Base-by-base conservation (phyloP, 2,113 vertebrate species). In the Tetraodon nigroviridis region DNA sequence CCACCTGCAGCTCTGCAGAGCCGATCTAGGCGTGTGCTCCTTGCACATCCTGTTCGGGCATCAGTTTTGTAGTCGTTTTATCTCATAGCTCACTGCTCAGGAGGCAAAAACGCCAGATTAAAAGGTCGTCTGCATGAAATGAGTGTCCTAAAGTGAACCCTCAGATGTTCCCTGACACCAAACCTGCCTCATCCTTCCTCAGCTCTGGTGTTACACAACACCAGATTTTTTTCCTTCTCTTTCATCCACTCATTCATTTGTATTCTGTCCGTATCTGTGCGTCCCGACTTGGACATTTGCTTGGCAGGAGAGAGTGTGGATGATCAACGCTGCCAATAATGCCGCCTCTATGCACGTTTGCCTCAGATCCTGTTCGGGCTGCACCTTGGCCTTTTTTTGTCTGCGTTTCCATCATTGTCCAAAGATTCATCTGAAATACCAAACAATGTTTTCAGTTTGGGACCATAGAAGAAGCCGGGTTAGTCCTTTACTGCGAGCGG, bases 131-230 rank as follows among this genome's bases (percentile, higher is more conserved):
- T 62, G 71, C 44, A 41, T 61, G 18, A 64, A 49, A 56, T 51
- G 50, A 59, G 67, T 74, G 60, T 80, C 74, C 82, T 81, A 42
- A 57, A 45, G 40, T 83, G 82, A 86, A 81, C 86, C 69, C 49
- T 48, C 68, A 37, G 32, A 37, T 7, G 1, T 8, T 12, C 32
- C 32, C 32, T 12, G 32, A 37, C 12, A 37, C 32, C 32, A 8
- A 12, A 37, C 32, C 32, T 37, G 32, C 8, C 32, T 37, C 32
- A 54, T 77, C 61, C 59, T 66, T 49, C 63, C 22, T 58, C 51
- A 16, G 6, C 44, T 13, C 44, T n/a, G 15, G 15, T 46, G 15
- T 46, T 46, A 46, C 32, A 37, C 32, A 37, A 61, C 63, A 61
- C 37, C 40, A 51, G 46, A 54, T 37, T 37, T 37, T 37, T 37